phyloP scores from a whole-genome alignment of 2,113 vertebrate species.

The Lutjanus erythropterus region DNA sequence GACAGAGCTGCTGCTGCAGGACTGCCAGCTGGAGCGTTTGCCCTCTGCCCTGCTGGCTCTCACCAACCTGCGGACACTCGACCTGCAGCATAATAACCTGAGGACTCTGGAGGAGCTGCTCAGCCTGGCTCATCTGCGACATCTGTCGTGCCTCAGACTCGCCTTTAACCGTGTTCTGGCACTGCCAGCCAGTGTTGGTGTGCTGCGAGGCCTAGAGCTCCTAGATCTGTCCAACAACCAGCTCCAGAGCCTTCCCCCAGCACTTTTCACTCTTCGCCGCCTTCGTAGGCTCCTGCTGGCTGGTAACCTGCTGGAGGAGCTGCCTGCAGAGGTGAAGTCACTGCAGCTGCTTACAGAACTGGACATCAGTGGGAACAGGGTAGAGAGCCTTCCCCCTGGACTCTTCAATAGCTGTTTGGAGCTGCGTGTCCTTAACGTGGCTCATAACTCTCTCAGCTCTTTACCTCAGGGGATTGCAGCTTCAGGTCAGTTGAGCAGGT shows the following conservation, averaged over 20 bases:
- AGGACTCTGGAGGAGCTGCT: conserved; percentile 83
- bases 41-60: conserved; percentile 80
- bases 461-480: conserved; percentile 71
- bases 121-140: conserved; percentile 80
- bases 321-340: conserved; percentile 77
- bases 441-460: conserved; percentile 77
- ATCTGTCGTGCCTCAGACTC: conserved; percentile 81
- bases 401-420: conserved; percentile 79
- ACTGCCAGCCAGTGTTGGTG: conserved; percentile 76
- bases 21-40: conserved; percentile 85
- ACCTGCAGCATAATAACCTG: conserved; percentile 83
- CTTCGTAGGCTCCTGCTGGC: conserved; percentile 82
- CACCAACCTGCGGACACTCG: conserved; percentile 75
- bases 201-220: conserved; percentile 81
- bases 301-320: conserved; percentile 79
- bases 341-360: conserved; percentile 79
- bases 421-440: conserved; percentile 77
- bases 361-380: conserved; percentile 81
- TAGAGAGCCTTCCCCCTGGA: conserved; percentile 79
- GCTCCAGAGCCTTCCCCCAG: conserved; percentile 77
- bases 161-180: conserved; percentile 79
- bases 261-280: conserved; percentile 81
- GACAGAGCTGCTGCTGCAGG: conserved; percentile 80
- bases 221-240: conserved; percentile 84
- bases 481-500: conserved; percentile 71